A percentile compares a stretch with the other conserved stretches of the same genome.
These are phyloP conservation scores for Adelosebastes latens DNA, from an alignment of 2,797 vertebrate genomes.

Conservation along the genomic window DNA sequence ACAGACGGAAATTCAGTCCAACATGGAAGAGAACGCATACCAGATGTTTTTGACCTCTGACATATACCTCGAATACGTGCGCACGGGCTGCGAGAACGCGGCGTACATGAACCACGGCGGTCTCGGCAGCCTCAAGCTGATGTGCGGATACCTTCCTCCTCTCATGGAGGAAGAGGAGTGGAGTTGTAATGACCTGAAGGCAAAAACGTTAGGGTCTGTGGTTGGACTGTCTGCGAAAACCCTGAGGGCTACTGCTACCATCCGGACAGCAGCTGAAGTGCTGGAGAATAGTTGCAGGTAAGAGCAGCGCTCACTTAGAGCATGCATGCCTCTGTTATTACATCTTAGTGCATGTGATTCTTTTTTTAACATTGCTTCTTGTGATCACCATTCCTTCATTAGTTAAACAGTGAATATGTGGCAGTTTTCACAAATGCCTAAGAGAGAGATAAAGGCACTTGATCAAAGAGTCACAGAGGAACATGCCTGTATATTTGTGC, in stretches of 20 bases:
- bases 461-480: slow-evolving; percentile 78
- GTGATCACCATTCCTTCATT: slow-evolving; percentile 27
- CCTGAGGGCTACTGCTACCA: slow-evolving; percentile 87
- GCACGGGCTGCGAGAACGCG: slow-evolving; percentile 92
- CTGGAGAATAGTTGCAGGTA: slow-evolving; percentile 93
- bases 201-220: slow-evolving; percentile 83
- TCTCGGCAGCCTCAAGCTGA: slow-evolving; percentile 90
- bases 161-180: slow-evolving; percentile 97
- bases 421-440: slow-evolving; percentile 59
- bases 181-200: slow-evolving; percentile 92
- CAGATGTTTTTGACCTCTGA: slow-evolving; percentile 98
- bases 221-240: slow-evolving; percentile 91
- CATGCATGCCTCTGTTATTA: background rate
- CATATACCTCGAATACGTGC: slow-evolving; percentile 97
- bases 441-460: slow-evolving; percentile 62
- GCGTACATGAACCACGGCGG: slow-evolving; percentile 84
- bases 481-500: slow-evolving; percentile 76
- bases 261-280: slow-evolving; percentile 87
- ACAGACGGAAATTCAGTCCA: slow-evolving; percentile 94
- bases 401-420: slow-evolving; percentile 40
- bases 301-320: slow-evolving; percentile 49
- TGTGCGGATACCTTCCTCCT: slow-evolving; percentile 95
- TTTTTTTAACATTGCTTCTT: background rate
- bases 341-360: background rate
- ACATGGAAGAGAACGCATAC: slow-evolving; percentile 98